A percentile compares a stretch with the other conserved stretches of the same genome.
phyloP scores from a whole-genome alignment of 2,797 vertebrate genomes.

The Manis crassicaudata region DNA sequence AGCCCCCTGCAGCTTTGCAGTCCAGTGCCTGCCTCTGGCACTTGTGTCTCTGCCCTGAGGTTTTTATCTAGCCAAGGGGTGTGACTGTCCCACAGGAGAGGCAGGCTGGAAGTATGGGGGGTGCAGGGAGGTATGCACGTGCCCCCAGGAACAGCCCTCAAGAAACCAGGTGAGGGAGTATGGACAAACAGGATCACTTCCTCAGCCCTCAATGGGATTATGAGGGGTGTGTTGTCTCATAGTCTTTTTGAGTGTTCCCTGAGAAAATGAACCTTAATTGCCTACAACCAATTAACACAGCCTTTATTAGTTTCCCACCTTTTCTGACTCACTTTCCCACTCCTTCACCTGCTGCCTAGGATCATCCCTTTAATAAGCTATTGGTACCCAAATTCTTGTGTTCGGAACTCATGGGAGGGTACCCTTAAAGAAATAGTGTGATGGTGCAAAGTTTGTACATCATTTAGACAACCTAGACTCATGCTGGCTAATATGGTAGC shows the following conservation, averaged over 20 bases:
- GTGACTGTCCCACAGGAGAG: neutral
- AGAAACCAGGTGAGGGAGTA: neutral
- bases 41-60: neutral
- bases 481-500: neutral
- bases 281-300: neutral
- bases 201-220: neutral
- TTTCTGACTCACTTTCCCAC: neutral
- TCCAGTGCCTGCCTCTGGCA: neutral
- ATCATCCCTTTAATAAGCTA: neutral
- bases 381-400: neutral
- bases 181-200: neutral
- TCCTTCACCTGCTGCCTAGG: neutral
- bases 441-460: neutral
- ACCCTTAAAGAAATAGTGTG: neutral
- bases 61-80: neutral
- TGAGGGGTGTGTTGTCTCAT: neutral
- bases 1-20: neutral
- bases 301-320: neutral
- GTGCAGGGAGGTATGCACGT: neutral
- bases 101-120: neutral
- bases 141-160: neutral
- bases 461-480: neutral
- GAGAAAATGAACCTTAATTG: neutral
- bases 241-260: neutral
- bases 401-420: neutral